Evolutionary conservation across 1,140 invertebrate species (phyloP).

Genomic region (Centruroides sculpturatus): DNA sequence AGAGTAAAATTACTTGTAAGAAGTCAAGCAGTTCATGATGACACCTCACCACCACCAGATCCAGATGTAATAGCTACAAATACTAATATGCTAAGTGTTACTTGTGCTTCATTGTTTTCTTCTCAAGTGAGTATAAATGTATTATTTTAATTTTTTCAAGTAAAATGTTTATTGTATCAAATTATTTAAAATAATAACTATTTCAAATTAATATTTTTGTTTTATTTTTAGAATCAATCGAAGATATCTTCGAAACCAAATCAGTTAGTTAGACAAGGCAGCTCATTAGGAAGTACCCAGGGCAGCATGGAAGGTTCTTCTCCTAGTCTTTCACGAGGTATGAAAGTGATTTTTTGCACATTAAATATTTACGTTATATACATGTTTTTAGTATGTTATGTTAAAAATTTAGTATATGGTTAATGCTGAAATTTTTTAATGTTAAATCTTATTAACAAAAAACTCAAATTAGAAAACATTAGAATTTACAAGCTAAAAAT

Average conservation of each 20-base stretch:
- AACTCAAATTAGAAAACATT: too few relatives aligned
- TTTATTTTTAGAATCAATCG: slow-evolving; percentile 4
- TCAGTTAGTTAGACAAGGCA: slow-evolving; percentile 16
- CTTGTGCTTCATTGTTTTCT: slow-evolving; percentile 24
- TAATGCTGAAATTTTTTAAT: too few relatives aligned
- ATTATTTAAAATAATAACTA: too few relatives aligned
- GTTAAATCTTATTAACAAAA: too few relatives aligned
- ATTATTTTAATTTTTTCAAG: too few relatives aligned
- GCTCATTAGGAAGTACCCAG: slow-evolving; percentile 40
- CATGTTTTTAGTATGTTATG: too few relatives aligned
- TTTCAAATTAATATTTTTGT: too few relatives aligned
- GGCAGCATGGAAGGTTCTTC: slow-evolving; percentile 44
- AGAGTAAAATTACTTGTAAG: slow-evolving; percentile 62
- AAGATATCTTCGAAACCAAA: slow-evolving; percentile 7
- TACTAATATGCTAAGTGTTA: slow-evolving; percentile 20
- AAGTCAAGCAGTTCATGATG: slow-evolving; percentile 76
- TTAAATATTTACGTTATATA: too few relatives aligned
- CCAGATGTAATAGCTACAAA: slow-evolving; percentile 31
- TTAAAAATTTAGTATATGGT: too few relatives aligned
- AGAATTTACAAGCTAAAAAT: too few relatives aligned
- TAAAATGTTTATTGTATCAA: too few relatives aligned
- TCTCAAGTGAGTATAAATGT: slow-evolving; percentile 21
- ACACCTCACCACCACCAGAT: slow-evolving; percentile 63
- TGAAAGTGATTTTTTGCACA: too few relatives aligned
- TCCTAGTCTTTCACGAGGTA: slow-evolving; percentile 45